phyloP scores from a whole-genome alignment of 2,113 vertebrate species.

The Oncorhynchus clarkii region DNA sequence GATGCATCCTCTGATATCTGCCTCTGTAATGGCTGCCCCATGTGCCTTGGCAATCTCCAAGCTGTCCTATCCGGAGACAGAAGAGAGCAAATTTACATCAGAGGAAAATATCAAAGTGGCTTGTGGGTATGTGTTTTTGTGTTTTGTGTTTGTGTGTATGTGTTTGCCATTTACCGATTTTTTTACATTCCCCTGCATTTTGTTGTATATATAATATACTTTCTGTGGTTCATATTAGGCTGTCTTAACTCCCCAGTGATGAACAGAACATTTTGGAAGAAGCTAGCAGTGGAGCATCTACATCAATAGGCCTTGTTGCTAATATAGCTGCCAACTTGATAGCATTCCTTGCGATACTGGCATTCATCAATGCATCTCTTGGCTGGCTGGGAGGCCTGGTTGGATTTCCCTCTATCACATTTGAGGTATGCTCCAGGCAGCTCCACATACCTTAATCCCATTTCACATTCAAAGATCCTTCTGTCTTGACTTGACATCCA shows the following conservation, averaged over 20 bases:
- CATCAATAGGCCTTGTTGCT: constrained; percentile 81
- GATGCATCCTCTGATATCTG: constrained; percentile 84
- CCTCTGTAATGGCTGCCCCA: constrained; percentile 95
- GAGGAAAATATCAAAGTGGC: constrained; percentile 68
- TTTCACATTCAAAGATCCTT: neutral
- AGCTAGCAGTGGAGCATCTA: constrained; percentile 81
- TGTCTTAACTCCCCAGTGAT: constrained; percentile 65
- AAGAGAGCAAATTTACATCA: constrained; percentile 78
- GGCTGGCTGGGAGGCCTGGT: constrained; percentile 89
- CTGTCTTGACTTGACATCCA: neutral
- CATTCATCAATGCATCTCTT: constrained; percentile 83
- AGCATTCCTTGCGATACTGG: constrained; percentile 86
- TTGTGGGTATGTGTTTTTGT: constrained; percentile 63
- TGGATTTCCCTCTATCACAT: constrained; percentile 78
- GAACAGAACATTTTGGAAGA: constrained; percentile 90
- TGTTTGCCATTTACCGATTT: constrained; percentile 16
- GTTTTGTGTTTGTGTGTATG: constrained; percentile 61
- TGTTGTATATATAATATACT: neutral
- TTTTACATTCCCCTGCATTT: neutral
- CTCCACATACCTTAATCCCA: neutral
- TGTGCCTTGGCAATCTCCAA: constrained; percentile 91
- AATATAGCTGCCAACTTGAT: constrained; percentile 91
- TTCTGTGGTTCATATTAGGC: neutral
- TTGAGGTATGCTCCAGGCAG: constrained; percentile 78
- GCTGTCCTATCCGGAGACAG: constrained; percentile 87